Evolutionary conservation across 2,797 vertebrate genomes (phyloP), one percentile per base, ranked within the genome.

Genomic region (Loris lydekkerianus): DNA sequence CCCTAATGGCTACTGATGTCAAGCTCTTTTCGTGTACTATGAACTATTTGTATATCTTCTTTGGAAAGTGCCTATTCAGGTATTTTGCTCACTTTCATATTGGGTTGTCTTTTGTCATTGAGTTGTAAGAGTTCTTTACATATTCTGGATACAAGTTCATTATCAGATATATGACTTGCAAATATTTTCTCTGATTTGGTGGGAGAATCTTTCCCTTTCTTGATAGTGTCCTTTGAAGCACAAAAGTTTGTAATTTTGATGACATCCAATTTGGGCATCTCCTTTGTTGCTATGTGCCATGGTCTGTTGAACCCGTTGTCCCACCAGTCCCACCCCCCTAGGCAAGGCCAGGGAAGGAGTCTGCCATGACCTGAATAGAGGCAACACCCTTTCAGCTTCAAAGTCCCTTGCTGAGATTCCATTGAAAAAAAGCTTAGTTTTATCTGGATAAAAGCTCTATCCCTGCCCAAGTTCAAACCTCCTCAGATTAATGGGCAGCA

Each of bases 341-440:
- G 1, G 56, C 76, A 83, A 61, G 40, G 83, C 49, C 85, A 10
- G n/a, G 15, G 7, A 56, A 53, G 14, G 2, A 75, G 58, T 23
- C 46, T 69, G 72, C 94, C 31, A 29, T 61, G 34, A 84, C 77
- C 40, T 67, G 72, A 88, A 15, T 31, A 37, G 31, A 37, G 20
- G 65, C 23, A 43, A 69, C 25, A 56, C 3, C 65, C 29, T 72
- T 72, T 67, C 43, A 46, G 27, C 34, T 81, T 73, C 84, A 69
- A 70, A 58, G 53, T 25, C 49, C 72, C 34, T 46, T 93, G 31
- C 27, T 11, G 11, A 25, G 43, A 76, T 43, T 81, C 78, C 46
- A 80, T 46, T 46, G 43, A 60, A 46, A 94, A 86, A 86, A 23
- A 31, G 46, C 40, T 92, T 21, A 37, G 77, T 77, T 77, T 91